Percentiles rank a stretch among this genome's conserved stretches.
Conservation (phyloP, 64 coral and sea anemone genomes). For the Porites australiensis region DNA sequence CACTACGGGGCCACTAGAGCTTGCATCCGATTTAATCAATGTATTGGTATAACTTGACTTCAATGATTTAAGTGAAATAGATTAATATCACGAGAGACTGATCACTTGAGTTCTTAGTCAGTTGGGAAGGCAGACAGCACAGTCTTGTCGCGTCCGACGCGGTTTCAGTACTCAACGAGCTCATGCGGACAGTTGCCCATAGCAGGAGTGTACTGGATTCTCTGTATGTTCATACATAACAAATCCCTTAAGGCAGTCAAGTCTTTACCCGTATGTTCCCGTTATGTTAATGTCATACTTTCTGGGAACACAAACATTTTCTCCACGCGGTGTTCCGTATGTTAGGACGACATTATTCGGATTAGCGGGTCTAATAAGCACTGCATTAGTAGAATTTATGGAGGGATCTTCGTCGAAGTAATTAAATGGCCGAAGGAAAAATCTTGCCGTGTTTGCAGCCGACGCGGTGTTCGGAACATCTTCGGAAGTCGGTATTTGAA, state of each 20-base stretch:
- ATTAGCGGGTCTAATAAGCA: background rate
- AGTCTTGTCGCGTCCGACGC: too few relatives aligned
- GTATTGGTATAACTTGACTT: too few relatives aligned
- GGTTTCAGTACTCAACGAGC: too few relatives aligned
- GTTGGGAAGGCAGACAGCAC: too few relatives aligned
- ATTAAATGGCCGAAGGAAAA: slow-evolving; percentile 65
- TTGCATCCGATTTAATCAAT: too few relatives aligned
- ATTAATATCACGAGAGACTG: too few relatives aligned
- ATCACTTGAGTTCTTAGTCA: too few relatives aligned
- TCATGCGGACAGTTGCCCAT: too few relatives aligned
- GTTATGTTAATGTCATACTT: slow-evolving; percentile 20
- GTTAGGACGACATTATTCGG: background rate
- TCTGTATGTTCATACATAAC: background rate
- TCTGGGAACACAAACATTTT: slow-evolving; percentile 3
- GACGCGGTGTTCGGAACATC: slow-evolving; percentile 30
- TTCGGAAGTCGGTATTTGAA: slow-evolving; percentile 37
- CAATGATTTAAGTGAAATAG: too few relatives aligned
- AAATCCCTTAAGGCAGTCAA: background rate
- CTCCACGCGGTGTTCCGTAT: background rate
- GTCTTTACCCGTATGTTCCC: background rate
- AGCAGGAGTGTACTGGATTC: too few relatives aligned
- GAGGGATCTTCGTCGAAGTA: slow-evolving; percentile 54
- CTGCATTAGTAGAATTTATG: slow-evolving; percentile 20
- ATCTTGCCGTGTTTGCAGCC: slow-evolving; percentile 33
- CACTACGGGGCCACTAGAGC: too few relatives aligned